phyloP scores from a whole-genome alignment of 2,888 invertebrate genomes.

The Coelogynopora nodosa region DNA sequence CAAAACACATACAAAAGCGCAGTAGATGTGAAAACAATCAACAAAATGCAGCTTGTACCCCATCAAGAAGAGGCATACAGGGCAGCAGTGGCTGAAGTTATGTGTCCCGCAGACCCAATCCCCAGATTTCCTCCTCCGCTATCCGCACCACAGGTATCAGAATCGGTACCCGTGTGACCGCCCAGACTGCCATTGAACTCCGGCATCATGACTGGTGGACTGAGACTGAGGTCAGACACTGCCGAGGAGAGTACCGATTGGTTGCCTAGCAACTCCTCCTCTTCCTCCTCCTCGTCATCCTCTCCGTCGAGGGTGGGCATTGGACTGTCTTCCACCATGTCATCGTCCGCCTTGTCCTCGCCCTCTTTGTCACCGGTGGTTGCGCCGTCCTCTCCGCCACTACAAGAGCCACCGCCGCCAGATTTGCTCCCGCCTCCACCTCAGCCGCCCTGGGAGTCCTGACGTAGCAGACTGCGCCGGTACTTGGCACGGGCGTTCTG shows the following conservation, averaged over 20 bases:
- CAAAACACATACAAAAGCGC: too few relatives aligned
- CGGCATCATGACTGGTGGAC: not conserved
- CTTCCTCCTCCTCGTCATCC: not conserved
- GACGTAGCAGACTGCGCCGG: slow-evolving; percentile 50
- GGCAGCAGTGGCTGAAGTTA: not conserved
- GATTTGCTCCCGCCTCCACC: not conserved
- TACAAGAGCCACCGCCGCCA: slow-evolving; percentile 29
- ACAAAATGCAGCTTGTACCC: too few relatives aligned
- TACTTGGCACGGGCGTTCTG: slow-evolving; percentile 47
- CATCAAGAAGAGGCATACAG: not conserved
- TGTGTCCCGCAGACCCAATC: not conserved
- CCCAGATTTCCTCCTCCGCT: not conserved
- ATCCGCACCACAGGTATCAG: not conserved
- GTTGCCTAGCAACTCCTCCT: not conserved
- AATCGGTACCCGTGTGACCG: not conserved
- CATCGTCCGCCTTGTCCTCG: not conserved
- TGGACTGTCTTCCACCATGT: not conserved
- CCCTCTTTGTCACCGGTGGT: not conserved
- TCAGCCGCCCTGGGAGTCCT: slow-evolving; percentile 48
- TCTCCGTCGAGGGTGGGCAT: not conserved
- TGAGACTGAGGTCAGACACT: not conserved
- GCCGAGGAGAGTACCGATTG: not conserved
- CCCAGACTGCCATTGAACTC: not conserved
- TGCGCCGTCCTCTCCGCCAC: not conserved
- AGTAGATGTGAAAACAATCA: too few relatives aligned